A percentile compares a stretch with the other conserved stretches of the same genome.
phyloP scores from a whole-genome alignment of 2,113 vertebrate genomes.

The Bambusicola thoracicus region DNA sequence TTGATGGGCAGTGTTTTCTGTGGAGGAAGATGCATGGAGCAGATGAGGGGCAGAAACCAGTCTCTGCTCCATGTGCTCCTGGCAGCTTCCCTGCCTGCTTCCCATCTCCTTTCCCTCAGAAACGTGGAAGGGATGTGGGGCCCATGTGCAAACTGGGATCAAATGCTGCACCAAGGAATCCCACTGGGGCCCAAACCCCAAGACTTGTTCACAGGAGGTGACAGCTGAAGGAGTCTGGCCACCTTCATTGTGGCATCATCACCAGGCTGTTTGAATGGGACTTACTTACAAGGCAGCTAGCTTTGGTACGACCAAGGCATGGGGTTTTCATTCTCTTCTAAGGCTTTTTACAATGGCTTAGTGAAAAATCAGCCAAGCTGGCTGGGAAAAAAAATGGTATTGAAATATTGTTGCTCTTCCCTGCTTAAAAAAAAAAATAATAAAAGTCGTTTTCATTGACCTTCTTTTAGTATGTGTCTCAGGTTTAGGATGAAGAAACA shows the following conservation, averaged over 20 bases:
- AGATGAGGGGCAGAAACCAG: not conserved
- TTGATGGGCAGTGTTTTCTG: not conserved
- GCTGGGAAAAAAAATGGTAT: not conserved
- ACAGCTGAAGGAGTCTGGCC: not conserved
- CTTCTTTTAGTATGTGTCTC: not conserved
- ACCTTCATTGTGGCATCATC: not conserved
- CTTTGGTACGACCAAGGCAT: not conserved
- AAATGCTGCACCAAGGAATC: not conserved
- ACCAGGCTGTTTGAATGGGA: not conserved
- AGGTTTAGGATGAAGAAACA: constrained; percentile 19
- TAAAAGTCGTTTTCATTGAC: not conserved
- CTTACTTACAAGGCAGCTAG: not conserved
- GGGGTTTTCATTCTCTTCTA: not conserved
- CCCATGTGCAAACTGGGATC: not conserved
- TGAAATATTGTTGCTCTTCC: not conserved
- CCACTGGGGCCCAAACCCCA: not conserved
- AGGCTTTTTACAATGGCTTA: not conserved
- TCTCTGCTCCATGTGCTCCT: not conserved
- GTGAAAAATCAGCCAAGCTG: not conserved
- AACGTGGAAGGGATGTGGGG: not conserved
- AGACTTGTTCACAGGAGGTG: not conserved
- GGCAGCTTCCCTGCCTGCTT: not conserved
- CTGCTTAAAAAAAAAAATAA: not conserved
- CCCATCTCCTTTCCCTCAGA: not conserved
- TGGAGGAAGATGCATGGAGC: not conserved